Base-by-base conservation (phyloP, 2,888 invertebrate species). In the Cosmorhoe ocellata region DNA sequence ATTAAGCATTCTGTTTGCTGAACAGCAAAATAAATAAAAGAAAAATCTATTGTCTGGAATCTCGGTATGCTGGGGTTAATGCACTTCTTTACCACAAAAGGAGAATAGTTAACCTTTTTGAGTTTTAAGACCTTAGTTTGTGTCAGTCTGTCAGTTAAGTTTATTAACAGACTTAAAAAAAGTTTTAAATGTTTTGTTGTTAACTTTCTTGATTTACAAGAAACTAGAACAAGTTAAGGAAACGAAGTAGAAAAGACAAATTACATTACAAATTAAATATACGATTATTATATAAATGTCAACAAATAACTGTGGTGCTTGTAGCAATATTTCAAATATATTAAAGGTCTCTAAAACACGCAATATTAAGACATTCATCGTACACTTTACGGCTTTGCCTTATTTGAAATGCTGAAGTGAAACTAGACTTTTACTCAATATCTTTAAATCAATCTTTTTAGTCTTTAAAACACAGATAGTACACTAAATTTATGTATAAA, bases 301-400 rank as follows among this genome's bases (percentile, higher is more conserved):
- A 33, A 18, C 36, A 37, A 37, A 42, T 33, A 33, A n/a, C 27
- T 43, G 8, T 3, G 4, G 18, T 4, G 18, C 26, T 27, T n/a
- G 12, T 6, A 5, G 14, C 13, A 30, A 22, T 36, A 44, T 30
- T 30, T 44, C 28, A 36, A 36, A 36, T 13, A 26, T 44, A 44
- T 44, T 18, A 22, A 13, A 43, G 18, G n/a, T 27, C 12, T 11
- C 18, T 4, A n/a, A 28, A 22, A 28, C 9, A 30, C 18, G 30
- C 30, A 28, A 27, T 1, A 18, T 36, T 30, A 12, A 44, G 10
- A 31, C 30, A 38, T 44, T 22, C 28, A 44, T 37, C 30, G 37
- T 24, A 38, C 26, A 36, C 37, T 38, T 38, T 31, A 45, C 28
- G 18, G 14, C 27, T 28, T 43, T 28, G 9, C 34, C 43, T 11